Evolutionary conservation across 2,113 vertebrate genomes (phyloP).

Genomic region (Ptilonorhynchus violaceus): DNA sequence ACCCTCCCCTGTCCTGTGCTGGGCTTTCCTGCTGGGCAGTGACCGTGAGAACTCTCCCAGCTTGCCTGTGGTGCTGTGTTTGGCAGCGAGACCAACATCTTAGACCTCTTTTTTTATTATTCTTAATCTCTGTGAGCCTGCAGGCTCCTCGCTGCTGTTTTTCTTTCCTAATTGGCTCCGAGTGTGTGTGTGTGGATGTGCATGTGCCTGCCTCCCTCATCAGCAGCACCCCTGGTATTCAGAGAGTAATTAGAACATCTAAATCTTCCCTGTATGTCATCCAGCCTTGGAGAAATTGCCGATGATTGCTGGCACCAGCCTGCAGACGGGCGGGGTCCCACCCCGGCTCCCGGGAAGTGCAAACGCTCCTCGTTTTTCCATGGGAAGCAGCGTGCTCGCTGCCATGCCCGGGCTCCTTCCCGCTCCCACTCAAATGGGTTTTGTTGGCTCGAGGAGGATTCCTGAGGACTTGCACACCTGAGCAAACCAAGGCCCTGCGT

Average conservation of each 20-base stretch:
- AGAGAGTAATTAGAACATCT: constrained; percentile 55
- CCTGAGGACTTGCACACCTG: not conserved
- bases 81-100: not conserved
- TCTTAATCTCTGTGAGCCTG: not conserved
- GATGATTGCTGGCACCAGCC: constrained; percentile 28
- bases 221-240: constrained; percentile 47
- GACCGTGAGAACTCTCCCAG: not conserved
- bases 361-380: not conserved
- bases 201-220: constrained; percentile 50
- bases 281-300: not conserved
- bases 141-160: constrained; percentile 10
- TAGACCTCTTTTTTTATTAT: not conserved
- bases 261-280: constrained; percentile 36
- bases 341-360: not conserved
- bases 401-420: not conserved
- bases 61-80: not conserved
- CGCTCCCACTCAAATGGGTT: not conserved
- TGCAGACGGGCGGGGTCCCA: not conserved
- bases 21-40: not conserved
- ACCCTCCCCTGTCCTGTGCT: not conserved
- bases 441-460: not conserved
- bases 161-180: constrained; percentile 31
- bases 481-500: not conserved
- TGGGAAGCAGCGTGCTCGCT: not conserved
- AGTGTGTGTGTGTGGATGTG: not conserved